Percentiles rank a stretch among this genome's conserved stretches.
These are phyloP conservation scores for Campylomormyrus tamandua DNA, from an alignment of 2,113 vertebrate genomes.

Conservation along the genomic window DNA sequence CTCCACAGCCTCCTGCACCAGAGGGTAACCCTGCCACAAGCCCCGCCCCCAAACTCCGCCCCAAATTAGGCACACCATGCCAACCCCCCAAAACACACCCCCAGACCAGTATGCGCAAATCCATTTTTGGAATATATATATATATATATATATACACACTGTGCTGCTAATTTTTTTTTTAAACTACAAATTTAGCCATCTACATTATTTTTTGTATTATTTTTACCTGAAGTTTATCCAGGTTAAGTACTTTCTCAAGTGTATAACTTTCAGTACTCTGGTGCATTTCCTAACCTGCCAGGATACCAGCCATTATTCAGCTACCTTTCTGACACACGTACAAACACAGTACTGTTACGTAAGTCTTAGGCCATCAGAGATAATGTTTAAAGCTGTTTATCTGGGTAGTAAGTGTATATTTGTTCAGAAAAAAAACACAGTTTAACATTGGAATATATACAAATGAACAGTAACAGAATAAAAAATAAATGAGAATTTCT, in stretches of 20 bases:
- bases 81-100: not conserved
- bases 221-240: not conserved
- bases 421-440: not conserved
- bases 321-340: not conserved
- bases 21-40: constrained; percentile 24
- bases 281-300: not conserved
- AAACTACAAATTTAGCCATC: not conserved
- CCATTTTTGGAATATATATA: not conserved
- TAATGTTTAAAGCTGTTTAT: not conserved
- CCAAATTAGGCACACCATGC: not conserved
- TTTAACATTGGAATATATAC: not conserved
- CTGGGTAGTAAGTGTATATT: not conserved
- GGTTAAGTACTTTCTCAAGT: not conserved
- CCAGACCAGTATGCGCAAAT: not conserved
- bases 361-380: not conserved
- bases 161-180: not conserved
- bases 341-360: not conserved
- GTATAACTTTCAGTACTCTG: not conserved
- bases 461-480: not conserved
- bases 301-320: not conserved
- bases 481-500: not conserved
- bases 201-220: not conserved
- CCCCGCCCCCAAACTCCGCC: not conserved
- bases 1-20: constrained; percentile 51
- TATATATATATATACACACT: not conserved